Evolutionary conservation across 1,140 invertebrate species (phyloP), one percentile per base, ranked within the genome.

Genomic region (Varroa destructor): DNA sequence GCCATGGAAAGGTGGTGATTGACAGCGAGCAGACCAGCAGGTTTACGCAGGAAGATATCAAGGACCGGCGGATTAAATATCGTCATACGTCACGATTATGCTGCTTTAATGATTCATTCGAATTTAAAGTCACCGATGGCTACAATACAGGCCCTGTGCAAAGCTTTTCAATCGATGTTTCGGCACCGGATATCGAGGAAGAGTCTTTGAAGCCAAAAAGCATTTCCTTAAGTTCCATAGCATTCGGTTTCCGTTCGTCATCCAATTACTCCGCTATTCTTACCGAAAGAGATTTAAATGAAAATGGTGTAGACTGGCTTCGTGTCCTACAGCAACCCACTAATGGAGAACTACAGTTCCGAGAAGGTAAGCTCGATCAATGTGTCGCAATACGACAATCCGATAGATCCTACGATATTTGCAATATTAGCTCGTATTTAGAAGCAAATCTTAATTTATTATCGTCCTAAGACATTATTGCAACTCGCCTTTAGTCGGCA

Each of bases 51-150:
- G 61, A 67, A 2, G 61, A 67, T 46, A 67, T 67, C 61, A 46
- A 67, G 36, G 40, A 67, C 61, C 61, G 46, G 40, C 61, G 61
- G 8, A 67, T 67, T 8, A 43, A 40, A 3, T 67, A 67, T 40
- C 61, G 37, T 14, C 40, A 67, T 37, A 67, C 61, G 12, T 67
- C 40, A 12, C 40, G 40, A 40, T 3, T 67, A 14, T 67, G 61
- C 37, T 67, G 61, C 61, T 43, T 40, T 12, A 67, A 67, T 37
- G 61, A 67, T 40, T 43, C 40, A 12, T 67, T 67, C 61, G 46
- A 10, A 40, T 67, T 67, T 46, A 67, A 67, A 67, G 61, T 67
- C 61, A 67, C 61, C 37, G 61, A 67, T 46, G 37, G 61, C 61
- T 67, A 67, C 61, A 67, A 67, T 37, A 67, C 61, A 12, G 40